Base-by-base conservation (phyloP, 2,113 vertebrate species). In the Pundamilia nyererei region DNA sequence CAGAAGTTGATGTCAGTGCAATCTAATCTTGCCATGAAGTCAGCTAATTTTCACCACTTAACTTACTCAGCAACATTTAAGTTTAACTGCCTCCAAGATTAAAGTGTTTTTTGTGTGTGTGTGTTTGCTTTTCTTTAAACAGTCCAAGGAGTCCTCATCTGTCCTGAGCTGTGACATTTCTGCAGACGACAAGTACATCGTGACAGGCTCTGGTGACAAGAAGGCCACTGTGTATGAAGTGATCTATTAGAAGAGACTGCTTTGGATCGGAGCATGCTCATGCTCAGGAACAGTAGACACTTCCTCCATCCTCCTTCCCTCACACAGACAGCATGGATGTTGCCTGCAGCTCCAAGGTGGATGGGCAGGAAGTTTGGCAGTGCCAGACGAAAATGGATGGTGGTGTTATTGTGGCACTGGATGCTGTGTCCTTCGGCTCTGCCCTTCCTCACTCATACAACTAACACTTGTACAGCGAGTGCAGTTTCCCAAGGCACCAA, bases 161-260 rank as follows among this genome's bases (percentile, higher is more conserved):
- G 98, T 99, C 92, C 96, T 99, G 89, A 99, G 98, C 91, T 99
- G 98, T 19, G 98, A 99, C 97, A 99, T 99, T 95, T 99, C 98
- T 0, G 97, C 97, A 0, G 98, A 99, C 81, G 98, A 99, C 97
- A 99, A 99, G 91, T 99, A 99, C 87, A 99, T 99, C n/a, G 98
- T 99, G 89, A 99, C 98, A 5, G 98, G 98, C 94, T 99, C 98
- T 51, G 98, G 98, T 70, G 98, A 99, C 96, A 99, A 99, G 97
- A 99, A 99, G 95, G 98, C 98, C 96, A 99, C 98, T 5, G 98
- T 99, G 87, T 99, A 99, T 82, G 98, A 99, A 96, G 98, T 99
- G 94, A 99, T 99, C 97, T 99, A 99, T 95, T 99, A 96, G 96
- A 90, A 79, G 82, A 24, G 84, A 87, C 87, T 62, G 87, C 84